Base-by-base conservation (phyloP, 2,797 vertebrate genomes). In the Mormyrus proboscirostris region DNA sequence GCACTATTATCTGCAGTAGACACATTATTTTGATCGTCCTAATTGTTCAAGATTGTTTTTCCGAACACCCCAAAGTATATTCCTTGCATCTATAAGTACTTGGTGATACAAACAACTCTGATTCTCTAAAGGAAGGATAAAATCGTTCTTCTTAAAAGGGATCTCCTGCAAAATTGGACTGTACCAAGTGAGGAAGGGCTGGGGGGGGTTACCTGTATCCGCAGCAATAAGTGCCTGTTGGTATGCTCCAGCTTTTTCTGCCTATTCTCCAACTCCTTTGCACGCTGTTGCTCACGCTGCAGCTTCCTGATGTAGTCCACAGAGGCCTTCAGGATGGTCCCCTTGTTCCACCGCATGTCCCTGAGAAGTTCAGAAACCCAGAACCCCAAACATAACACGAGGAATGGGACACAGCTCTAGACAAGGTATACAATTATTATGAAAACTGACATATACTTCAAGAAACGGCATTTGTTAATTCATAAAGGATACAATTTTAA, bases 291-390 rank as follows among this genome's bases (percentile, higher is more conserved):
- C 4, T 99, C 99, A 92, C 97, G 90, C 88, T 99, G 99, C 50
- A 99, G 94, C 93, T 98, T 99, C 89, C 97, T 95, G 91, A 99
- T 99, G 85, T 99, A 99, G 94, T 99, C 99, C 91, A 99, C 99
- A 0, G 99, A 99, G 0, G 99, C 99, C 93, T 99, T 99, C 22
- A 99, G 95, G 94, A 99, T 99, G 90, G 99, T 99, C 88, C 99
- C 99, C 95, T 99, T 99, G 95, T 99, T 99, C 99, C 99, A 99
- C 91, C 99, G 97, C 99, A 99, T 99, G 93, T 99, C 99, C 92
- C 99, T 99, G 91, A 0, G 91, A 90, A 86, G 53, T 29, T 50
- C 51, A 51, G 51, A 87, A 53, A 38, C 51, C 86, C n/a, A 29
- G 33, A 87, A 33, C n/a, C 16, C 86, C 53, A 33, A 50, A 85